A percentile compares a stretch with the other conserved stretches of the same genome.
phyloP scores from a whole-genome alignment of 2,888 invertebrate species.

The Chymomyza procnemis region DNA sequence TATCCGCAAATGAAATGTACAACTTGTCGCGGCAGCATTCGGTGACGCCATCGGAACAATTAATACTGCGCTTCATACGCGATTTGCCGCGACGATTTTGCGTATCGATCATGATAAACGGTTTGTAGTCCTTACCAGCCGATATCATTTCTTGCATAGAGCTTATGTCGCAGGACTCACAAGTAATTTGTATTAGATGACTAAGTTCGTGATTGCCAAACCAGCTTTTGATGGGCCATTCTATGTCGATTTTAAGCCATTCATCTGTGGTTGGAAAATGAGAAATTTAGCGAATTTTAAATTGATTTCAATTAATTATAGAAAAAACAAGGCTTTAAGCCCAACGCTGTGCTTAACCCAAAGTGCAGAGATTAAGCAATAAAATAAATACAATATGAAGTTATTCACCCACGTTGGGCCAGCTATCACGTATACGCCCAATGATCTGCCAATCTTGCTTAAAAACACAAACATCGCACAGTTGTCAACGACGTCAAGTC shows the following conservation, averaged over 20 bases:
- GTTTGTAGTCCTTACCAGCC: conserved; percentile 84
- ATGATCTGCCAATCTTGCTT: conserved; percentile 33
- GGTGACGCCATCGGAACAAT: conserved; percentile 84
- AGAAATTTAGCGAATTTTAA: not conserved
- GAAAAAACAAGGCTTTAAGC: not conserved
- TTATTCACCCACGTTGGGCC: conserved; percentile 61
- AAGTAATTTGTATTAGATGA: conserved; percentile 87
- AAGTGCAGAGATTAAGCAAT: not conserved
- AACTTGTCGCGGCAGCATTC: conserved; percentile 91
- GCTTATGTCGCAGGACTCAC: conserved; percentile 86
- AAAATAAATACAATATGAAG: conserved; percentile 28
- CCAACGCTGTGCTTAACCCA: conserved; percentile 36
- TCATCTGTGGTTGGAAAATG: conserved; percentile 81
- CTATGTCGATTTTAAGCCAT: conserved; percentile 89
- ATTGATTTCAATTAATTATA: too few species aligned
- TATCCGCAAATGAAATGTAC: conserved; percentile 89
- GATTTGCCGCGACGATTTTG: conserved; percentile 83
- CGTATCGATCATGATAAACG: conserved; percentile 89
- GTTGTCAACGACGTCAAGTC: conserved; percentile 37
- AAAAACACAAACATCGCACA: conserved; percentile 36
- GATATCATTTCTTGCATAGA: conserved; percentile 83
- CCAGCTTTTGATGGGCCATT: conserved; percentile 88
- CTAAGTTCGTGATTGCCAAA: conserved; percentile 83
- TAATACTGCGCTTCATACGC: conserved; percentile 82
- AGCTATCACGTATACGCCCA: conserved; percentile 40